Percentiles rank a stretch among this genome's conserved stretches.
phyloP scores from a whole-genome alignment of 2,888 invertebrate genomes.

The Harpalus rubripes region DNA sequence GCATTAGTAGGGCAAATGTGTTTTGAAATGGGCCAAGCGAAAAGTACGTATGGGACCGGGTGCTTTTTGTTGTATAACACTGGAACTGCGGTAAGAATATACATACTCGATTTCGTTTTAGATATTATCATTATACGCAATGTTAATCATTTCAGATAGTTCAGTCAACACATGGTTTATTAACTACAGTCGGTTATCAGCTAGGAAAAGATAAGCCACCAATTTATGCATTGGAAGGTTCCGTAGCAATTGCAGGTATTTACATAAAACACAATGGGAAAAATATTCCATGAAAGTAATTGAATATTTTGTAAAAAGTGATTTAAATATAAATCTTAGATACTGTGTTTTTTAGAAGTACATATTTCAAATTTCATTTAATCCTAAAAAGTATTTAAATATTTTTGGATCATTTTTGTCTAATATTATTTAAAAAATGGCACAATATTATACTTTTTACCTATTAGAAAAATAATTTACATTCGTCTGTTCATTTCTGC shows the following conservation, averaged over 20 bases:
- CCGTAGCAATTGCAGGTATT: constrained; percentile 89
- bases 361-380: too few relatives aligned
- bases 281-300: too few relatives aligned
- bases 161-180: constrained; percentile 90
- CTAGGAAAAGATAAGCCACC: constrained; percentile 87
- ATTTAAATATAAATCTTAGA: too few relatives aligned
- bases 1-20: constrained; percentile 96
- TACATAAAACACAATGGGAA: neutral
- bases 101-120: neutral
- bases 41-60: constrained; percentile 97
- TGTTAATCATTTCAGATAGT: constrained; percentile 81
- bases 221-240: constrained; percentile 94
- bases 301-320: too few relatives aligned
- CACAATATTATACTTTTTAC: too few relatives aligned
- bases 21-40: constrained; percentile 91
- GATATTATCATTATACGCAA: neutral
- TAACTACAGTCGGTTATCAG: constrained; percentile 95
- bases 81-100: constrained; percentile 81
- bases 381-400: too few relatives aligned
- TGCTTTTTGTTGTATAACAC: constrained; percentile 97
- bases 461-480: too few relatives aligned
- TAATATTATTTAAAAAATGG: too few relatives aligned
- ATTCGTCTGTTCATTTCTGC: too few relatives aligned
- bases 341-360: too few relatives aligned
- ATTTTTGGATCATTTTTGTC: too few relatives aligned